phyloP scores from a whole-genome alignment of 1,140 invertebrate genomes.

The Pteromalus puparum region DNA sequence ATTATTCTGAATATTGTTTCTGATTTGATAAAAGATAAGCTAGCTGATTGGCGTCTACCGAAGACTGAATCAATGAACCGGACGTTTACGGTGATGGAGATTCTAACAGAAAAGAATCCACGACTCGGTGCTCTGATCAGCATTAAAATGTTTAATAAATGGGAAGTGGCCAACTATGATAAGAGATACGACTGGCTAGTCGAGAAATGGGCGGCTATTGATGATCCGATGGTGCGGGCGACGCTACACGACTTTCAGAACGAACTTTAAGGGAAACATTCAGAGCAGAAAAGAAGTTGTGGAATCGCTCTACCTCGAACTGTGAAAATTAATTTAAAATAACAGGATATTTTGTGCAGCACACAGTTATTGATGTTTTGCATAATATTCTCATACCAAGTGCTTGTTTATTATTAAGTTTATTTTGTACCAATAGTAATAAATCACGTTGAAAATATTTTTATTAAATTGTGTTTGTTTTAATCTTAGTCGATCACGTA shows the following conservation, averaged over 20 bases:
- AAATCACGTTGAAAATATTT: background rate
- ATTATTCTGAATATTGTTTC: background rate
- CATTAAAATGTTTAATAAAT: slow-evolving; percentile 6
- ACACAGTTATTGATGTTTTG: background rate
- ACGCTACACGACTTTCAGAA: background rate
- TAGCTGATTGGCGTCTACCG: background rate
- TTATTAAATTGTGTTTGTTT: background rate
- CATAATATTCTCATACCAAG: background rate
- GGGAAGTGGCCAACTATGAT: background rate
- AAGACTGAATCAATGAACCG: background rate
- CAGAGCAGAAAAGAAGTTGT: background rate
- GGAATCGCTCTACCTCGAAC: background rate
- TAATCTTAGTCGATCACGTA: background rate
- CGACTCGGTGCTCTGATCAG: background rate
- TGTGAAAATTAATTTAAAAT: background rate
- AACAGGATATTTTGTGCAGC: background rate
- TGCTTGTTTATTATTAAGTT: background rate
- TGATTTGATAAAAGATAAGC: background rate
- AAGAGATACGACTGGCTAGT: slow-evolving; percentile 17
- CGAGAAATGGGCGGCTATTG: background rate
- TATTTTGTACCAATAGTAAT: background rate
- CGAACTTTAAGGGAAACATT: background rate
- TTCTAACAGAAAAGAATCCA: background rate
- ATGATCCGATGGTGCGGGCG: background rate
- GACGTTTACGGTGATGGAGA: background rate